A percentile compares a stretch with the other conserved stretches of the same genome.
phyloP scores from a whole-genome alignment of 2,888 invertebrate genomes.

The Sylvicola cinctus region DNA sequence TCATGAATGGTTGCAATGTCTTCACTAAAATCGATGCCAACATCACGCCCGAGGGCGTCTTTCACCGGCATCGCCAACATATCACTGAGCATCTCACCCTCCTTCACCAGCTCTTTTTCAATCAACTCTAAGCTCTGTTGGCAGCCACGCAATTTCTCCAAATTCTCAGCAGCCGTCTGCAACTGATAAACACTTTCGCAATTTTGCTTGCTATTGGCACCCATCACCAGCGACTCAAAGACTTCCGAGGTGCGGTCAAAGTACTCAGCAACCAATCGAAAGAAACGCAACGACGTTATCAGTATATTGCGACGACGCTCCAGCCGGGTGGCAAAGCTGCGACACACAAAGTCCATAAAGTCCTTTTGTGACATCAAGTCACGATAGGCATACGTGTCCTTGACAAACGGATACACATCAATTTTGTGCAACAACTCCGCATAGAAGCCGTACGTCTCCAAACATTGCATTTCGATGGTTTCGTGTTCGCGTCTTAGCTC shows the following conservation, averaged over 20 bases:
- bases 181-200: slow-evolving; percentile 35
- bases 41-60: slow-evolving; percentile 50
- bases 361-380: slow-evolving; percentile 52
- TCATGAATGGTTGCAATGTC: slow-evolving; percentile 52
- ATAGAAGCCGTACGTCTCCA: slow-evolving; percentile 59
- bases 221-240: slow-evolving; percentile 43
- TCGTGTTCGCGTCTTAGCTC: slow-evolving; percentile 52
- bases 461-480: slow-evolving; percentile 50
- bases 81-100: slow-evolving; percentile 58
- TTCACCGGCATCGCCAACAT: slow-evolving; percentile 59
- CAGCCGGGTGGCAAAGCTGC: slow-evolving; percentile 52
- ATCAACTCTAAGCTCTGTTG: slow-evolving; percentile 34
- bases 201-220: no score
- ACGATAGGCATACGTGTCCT: slow-evolving; percentile 25
- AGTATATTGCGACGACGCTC: slow-evolving; percentile 52
- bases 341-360: slow-evolving; percentile 65
- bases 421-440: slow-evolving; percentile 56
- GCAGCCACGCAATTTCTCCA: slow-evolving; percentile 33
- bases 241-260: slow-evolving; percentile 44
- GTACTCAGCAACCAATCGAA: slow-evolving; percentile 51
- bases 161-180: slow-evolving; percentile 31
- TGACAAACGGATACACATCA: slow-evolving; percentile 18
- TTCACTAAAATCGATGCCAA: slow-evolving; percentile 45
- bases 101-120: slow-evolving; percentile 44
- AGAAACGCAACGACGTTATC: slow-evolving; percentile 54